These are phyloP conservation scores for Araneus ventricosus DNA, from an alignment of 1,140 invertebrate species.

Conservation along the genomic window DNA sequence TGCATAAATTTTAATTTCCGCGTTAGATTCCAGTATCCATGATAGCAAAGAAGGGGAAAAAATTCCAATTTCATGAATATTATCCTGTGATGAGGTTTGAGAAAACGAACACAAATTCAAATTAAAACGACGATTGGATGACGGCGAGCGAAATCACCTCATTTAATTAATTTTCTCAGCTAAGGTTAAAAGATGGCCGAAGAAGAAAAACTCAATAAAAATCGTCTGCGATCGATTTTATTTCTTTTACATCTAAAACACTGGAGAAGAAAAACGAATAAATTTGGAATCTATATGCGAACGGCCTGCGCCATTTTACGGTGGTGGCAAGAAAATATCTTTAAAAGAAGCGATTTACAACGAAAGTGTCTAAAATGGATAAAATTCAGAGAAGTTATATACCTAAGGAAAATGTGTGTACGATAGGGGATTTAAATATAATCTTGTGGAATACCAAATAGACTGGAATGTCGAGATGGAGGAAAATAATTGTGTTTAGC, in stretches of 20 bases:
- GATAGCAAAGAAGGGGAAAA: background rate
- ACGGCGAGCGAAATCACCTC: slow-evolving; percentile 32
- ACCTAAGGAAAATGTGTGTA: slow-evolving; percentile 17
- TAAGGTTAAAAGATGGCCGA: background rate
- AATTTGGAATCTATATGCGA: slow-evolving; percentile 30
- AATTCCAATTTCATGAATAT: slow-evolving; percentile 31
- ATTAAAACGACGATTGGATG: slow-evolving; percentile 10
- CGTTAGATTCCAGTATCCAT: background rate
- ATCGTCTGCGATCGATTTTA: slow-evolving; percentile 6
- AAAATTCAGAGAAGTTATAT: slow-evolving; percentile 24
- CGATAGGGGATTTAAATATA: slow-evolving; percentile 29
- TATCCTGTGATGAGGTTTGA: slow-evolving; percentile 35
- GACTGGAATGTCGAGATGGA: slow-evolving; percentile 17
- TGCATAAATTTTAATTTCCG: slow-evolving; percentile 55
- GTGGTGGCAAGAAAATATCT: background rate
- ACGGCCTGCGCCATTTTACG: background rate
- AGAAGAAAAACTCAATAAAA: background rate
- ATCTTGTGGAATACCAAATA: slow-evolving; percentile 51
- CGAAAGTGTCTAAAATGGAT: slow-evolving; percentile 43
- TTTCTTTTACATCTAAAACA: slow-evolving; percentile 28
- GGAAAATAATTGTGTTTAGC: slow-evolving; percentile 48
- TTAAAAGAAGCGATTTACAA: slow-evolving; percentile 33
- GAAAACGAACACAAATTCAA: slow-evolving; percentile 56
- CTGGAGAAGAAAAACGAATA: background rate
- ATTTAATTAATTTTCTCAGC: slow-evolving; percentile 56